A percentile compares a stretch with the other conserved stretches of the same genome.
Conservation (phyloP, 2,888 invertebrate species). For the Ormyrus pomaceus region DNA sequence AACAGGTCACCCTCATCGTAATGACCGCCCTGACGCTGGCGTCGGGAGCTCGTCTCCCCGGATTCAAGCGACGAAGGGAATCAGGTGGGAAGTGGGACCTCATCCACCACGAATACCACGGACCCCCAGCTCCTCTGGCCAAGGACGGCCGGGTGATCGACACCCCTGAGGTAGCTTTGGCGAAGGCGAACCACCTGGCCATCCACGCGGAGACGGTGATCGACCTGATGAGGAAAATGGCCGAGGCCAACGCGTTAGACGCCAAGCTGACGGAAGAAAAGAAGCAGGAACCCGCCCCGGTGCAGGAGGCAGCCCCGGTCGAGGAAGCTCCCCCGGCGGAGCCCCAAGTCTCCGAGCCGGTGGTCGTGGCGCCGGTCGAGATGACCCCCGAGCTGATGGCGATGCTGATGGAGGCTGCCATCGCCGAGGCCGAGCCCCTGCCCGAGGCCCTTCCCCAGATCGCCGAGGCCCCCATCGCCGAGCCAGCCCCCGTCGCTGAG, state of each 20-base stretch:
- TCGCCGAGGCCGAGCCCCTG: neutral
- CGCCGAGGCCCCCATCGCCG: neutral
- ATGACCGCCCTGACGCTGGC: slow-evolving; percentile 9
- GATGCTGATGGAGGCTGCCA: slow-evolving; percentile 23
- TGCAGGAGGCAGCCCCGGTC: neutral
- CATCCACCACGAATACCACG: slow-evolving; percentile 61
- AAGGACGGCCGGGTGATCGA: slow-evolving; percentile 64
- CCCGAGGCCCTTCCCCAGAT: neutral
- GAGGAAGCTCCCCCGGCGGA: neutral
- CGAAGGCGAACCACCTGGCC: slow-evolving; percentile 62
- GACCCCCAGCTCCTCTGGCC: slow-evolving; percentile 61
- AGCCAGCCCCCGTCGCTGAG: neutral
- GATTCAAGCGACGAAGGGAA: neutral
- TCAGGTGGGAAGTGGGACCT: slow-evolving; percentile 42
- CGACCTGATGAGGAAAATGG: slow-evolving; percentile 49
- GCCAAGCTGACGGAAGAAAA: neutral
- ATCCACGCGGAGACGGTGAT: slow-evolving; percentile 60
- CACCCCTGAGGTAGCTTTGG: slow-evolving; percentile 62
- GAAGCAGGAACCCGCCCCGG: slow-evolving; percentile 14
- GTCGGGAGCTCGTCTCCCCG: neutral
- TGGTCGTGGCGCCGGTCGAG: slow-evolving; percentile 27
- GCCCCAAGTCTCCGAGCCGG: neutral
- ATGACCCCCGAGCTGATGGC: slow-evolving; percentile 45
- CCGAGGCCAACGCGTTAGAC: neutral
- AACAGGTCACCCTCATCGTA: slow-evolving; percentile 29